Percentiles rank a stretch among this genome's conserved stretches.
Conservation (phyloP, 1,140 invertebrate genomes). For the Vanessa atalanta region DNA sequence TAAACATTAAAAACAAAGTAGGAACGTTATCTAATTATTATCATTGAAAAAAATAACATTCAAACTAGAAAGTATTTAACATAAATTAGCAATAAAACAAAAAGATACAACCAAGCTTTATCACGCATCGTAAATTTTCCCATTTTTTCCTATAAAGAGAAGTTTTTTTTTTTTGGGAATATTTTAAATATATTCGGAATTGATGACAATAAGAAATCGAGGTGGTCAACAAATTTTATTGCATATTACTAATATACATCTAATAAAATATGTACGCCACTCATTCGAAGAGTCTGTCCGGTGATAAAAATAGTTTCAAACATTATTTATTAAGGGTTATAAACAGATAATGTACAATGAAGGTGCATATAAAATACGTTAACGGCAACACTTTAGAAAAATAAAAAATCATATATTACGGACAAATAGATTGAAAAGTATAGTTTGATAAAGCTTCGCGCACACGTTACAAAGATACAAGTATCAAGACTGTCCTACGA, state of each 20-base stretch:
- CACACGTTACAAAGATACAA: neutral
- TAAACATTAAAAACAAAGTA: no score
- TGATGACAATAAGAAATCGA: neutral
- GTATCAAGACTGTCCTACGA: neutral
- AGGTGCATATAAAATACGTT: conserved; percentile 55
- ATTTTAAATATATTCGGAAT: neutral
- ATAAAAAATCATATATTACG: conserved; percentile 25
- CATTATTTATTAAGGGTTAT: conserved; percentile 55
- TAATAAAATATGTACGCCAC: conserved; percentile 22
- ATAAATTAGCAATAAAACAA: no score
- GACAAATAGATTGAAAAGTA: conserved; percentile 21
- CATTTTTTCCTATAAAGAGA: neutral
- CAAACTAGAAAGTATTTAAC: no score
- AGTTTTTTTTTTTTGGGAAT: neutral
- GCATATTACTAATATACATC: conserved; percentile 13
- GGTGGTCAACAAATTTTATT: neutral
- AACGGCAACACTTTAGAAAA: conserved; percentile 37
- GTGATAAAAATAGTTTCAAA: conserved; percentile 41
- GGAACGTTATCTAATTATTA: no score
- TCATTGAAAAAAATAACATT: no score
- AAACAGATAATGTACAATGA: conserved; percentile 61
- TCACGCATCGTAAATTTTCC: no score
- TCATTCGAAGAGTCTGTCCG: conserved; percentile 39
- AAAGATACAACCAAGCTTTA: no score
- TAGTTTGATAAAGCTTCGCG: neutral